Base-by-base conservation (phyloP, 2,888 invertebrate genomes). In the Polylopha cassiicola region DNA sequence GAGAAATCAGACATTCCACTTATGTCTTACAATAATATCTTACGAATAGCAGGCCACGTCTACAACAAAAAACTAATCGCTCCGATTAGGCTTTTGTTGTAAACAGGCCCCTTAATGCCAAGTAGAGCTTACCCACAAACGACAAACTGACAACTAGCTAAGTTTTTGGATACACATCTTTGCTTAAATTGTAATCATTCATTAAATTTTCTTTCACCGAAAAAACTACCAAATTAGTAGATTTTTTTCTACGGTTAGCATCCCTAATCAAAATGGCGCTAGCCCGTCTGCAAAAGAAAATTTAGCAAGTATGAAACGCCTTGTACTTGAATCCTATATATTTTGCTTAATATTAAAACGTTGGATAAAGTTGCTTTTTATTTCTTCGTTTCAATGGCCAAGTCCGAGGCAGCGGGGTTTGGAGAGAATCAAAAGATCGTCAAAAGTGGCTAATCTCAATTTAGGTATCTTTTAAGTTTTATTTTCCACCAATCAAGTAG, bases 131-230 rank as follows among this genome's bases (percentile, higher is more conserved):
- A 71, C 55, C 56, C 65, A 69, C 61, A 62, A 66, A 74, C 55
- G 61, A 69, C 68, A 61, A 76, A 79, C 73, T 59, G 77, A 79
- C 73, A 76, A 66, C 73, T 78, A 79, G 68, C 73, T 76, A 77
- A 73, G 56, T 65, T 71, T 70, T 72, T 59, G 76, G 67, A 73
- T 80, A 81, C 70, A 80, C 69, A 72, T 73, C 39, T 77, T 68
- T 60, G 70, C 79, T 81, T 79, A 80, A 54, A 75, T 71, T 66
- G 66, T 75, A 62, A 57, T 55, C 61, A 60, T 57, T 50, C 43
- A 51, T 41, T 44, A 51, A 51, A 49, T 49, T 52, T 47, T 48
- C 48, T 50, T 46, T 47, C 45, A 47, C 41, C 36, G 28, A 47
- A 48, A 37, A 61, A 51, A 51, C 58, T 58, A 62, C 60, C 62